Conservation (phyloP, 2,113 vertebrate genomes). For the Xenopus laevis region DNA sequence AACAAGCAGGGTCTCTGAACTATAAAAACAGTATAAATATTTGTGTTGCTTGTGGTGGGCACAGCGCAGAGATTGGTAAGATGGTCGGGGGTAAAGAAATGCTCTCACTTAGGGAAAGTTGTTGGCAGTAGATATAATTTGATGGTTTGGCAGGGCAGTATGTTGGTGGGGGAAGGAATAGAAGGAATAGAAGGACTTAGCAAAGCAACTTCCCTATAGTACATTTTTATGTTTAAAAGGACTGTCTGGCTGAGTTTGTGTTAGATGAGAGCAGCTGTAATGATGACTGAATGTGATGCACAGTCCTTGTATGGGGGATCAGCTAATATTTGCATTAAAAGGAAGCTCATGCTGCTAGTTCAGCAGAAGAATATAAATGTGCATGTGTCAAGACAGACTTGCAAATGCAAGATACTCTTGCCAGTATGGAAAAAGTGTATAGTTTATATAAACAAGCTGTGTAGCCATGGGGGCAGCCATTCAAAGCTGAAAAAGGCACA, state of each 20-base stretch:
- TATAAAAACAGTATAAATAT: slow-evolving; percentile 12
- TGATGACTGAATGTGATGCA: slow-evolving; percentile 3
- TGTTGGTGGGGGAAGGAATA: neutral
- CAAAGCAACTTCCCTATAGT: slow-evolving; percentile 8
- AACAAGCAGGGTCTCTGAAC: slow-evolving; percentile 1
- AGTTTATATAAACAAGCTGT: too few relatives aligned
- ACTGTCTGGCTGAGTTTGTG: neutral
- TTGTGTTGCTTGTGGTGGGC: slow-evolving; percentile 36
- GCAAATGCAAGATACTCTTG: too few relatives aligned
- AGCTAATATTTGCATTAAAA: slow-evolving; percentile 1
- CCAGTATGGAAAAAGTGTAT: too few relatives aligned
- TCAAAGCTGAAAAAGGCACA: too few relatives aligned
- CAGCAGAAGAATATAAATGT: neutral
- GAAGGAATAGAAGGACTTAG: slow-evolving; percentile 12
- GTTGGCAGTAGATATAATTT: slow-evolving; percentile 25
- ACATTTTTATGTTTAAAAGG: slow-evolving; percentile 8
- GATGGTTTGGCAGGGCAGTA: slow-evolving; percentile 30
- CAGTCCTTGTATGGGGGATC: neutral
- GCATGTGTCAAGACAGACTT: neutral
- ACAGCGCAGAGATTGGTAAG: neutral
- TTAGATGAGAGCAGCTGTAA: neutral
- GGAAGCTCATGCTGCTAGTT: neutral
- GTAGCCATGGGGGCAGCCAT: too few relatives aligned
- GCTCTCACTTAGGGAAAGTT: slow-evolving; percentile 15
- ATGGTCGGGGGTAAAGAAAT: neutral